These are phyloP conservation scores for Rutilus rutilus DNA, from an alignment of 2,113 vertebrate genomes.

Conservation along the genomic window DNA sequence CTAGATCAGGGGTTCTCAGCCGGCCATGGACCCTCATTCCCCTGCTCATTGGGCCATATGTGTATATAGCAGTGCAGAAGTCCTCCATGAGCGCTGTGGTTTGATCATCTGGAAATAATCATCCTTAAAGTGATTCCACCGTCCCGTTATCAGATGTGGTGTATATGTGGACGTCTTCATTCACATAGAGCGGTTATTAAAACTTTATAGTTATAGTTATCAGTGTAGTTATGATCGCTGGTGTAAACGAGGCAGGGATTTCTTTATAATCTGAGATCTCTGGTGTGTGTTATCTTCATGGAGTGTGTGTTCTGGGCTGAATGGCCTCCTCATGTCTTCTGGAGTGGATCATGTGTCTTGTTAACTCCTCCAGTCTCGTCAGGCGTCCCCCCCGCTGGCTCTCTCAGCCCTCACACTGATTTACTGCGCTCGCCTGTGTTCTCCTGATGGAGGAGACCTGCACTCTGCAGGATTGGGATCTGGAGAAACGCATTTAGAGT, in stretches of 20 bases:
- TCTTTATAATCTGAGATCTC: neutral
- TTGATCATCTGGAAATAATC: too few relatives aligned
- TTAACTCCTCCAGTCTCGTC: slow-evolving; percentile 16
- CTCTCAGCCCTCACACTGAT: neutral
- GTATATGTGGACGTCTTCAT: too few relatives aligned
- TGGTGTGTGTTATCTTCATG: neutral
- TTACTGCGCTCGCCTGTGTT: slow-evolving; percentile 17
- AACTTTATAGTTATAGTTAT: neutral
- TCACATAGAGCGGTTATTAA: too few relatives aligned
- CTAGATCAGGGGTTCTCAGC: too few relatives aligned
- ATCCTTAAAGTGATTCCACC: too few relatives aligned
- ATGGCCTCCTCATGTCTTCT: slow-evolving; percentile 19
- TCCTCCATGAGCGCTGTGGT: too few relatives aligned
- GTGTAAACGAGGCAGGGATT: neutral
- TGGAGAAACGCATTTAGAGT: slow-evolving; percentile 35
- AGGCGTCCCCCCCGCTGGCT: neutral
- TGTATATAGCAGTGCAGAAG: too few relatives aligned
- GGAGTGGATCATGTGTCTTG: slow-evolving; percentile 14
- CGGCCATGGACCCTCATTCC: too few relatives aligned
- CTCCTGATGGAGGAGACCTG: slow-evolving; percentile 2
- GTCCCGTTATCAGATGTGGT: too few relatives aligned
- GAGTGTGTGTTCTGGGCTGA: neutral
- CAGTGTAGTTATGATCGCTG: neutral
- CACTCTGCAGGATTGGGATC: slow-evolving; percentile 25
- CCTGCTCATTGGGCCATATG: too few relatives aligned